phyloP scores from a whole-genome alignment of 2,113 vertebrate species.

The Fregata magnificens region DNA sequence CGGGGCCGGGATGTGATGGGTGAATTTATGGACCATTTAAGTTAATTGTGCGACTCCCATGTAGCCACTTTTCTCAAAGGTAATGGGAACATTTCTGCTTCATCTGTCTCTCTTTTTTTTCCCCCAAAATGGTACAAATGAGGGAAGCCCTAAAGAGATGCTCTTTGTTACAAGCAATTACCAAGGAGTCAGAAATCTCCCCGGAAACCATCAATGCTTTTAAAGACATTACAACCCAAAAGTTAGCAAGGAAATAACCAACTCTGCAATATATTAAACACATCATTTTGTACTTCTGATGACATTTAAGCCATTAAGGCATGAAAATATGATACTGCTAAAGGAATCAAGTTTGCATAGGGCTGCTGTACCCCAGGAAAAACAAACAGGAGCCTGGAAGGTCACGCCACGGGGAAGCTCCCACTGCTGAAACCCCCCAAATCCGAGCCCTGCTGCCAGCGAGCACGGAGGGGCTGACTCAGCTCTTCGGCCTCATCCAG shows the following conservation, averaged over 20 bases:
- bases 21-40: neutral
- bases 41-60: neutral
- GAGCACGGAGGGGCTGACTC: neutral
- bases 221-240: neutral
- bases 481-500: neutral
- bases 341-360: neutral
- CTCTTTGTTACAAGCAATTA: neutral
- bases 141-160: neutral
- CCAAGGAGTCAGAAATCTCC: neutral
- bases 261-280: neutral
- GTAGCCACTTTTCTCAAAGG: neutral
- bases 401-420: neutral
- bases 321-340: neutral
- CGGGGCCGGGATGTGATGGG: neutral
- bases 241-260: neutral
- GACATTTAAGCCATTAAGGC: neutral
- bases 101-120: fast-evolving
- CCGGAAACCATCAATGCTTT: neutral
- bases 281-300: neutral
- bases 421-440: neutral
- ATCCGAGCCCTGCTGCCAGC: neutral
- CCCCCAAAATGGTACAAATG: neutral
- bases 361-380: neutral
- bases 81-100: neutral
- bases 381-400: neutral